These are phyloP conservation scores for Jordanella pulchra DNA, from an alignment of 2,797 vertebrate species.

Conservation along the genomic window DNA sequence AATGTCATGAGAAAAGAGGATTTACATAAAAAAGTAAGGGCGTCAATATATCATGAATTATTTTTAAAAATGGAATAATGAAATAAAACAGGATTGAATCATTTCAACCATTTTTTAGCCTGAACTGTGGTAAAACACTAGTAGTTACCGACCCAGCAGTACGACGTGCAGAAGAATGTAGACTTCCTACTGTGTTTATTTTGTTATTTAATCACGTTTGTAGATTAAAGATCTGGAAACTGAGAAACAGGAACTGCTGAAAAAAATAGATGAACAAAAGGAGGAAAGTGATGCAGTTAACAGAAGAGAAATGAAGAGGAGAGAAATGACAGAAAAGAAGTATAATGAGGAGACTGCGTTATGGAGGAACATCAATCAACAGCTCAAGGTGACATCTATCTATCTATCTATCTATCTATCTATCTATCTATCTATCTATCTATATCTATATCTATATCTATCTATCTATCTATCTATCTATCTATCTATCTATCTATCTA, in stretches of 20 bases:
- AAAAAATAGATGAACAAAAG: constrained; percentile 85
- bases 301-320: constrained; percentile 83
- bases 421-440: too few relatives aligned
- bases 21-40: constrained; percentile 83
- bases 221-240: constrained; percentile 86
- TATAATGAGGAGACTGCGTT: constrained; percentile 86
- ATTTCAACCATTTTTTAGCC: too few relatives aligned
- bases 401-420: background rate
- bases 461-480: too few relatives aligned
- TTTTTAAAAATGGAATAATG: background rate
- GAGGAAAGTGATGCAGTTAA: constrained; percentile 83
- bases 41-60: background rate
- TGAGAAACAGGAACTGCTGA: constrained; percentile 84
- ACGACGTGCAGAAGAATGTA: background rate
- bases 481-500: too few relatives aligned
- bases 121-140: constrained; percentile 10
- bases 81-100: background rate
- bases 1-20: constrained; percentile 87
- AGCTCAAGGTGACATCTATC: constrained; percentile 85
- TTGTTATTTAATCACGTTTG: background rate
- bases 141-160: too few relatives aligned
- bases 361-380: constrained; percentile 87
- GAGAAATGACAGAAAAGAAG: constrained; percentile 87
- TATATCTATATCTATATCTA: too few relatives aligned
- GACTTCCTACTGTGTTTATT: background rate